Evolutionary conservation across 2,888 invertebrate genomes (phyloP), one percentile per base, ranked within the genome.

Genomic region (Mechanitis mazaeus): DNA sequence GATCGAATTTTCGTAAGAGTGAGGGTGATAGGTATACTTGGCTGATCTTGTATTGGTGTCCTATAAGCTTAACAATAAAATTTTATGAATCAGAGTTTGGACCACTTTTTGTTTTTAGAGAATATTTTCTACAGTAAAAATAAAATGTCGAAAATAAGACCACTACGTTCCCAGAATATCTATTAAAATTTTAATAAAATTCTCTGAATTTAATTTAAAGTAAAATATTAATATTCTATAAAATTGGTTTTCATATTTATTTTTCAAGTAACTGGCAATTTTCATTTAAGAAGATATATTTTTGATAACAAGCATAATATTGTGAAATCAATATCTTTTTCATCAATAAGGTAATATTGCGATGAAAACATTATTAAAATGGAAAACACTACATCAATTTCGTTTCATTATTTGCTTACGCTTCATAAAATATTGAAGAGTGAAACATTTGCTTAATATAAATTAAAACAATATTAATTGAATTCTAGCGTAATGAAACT

Each of bases 391-490:
- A 58, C 56, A 58, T 56, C 45, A 58, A 62, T 62, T 63, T 61
- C 59, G 59, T 55, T 61, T 63, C 59, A 65, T 67, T 65, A 65
- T 67, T 65, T 61, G 63, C 55, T 63, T 58, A 59, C 63, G 65
- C 61, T 61, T 66, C 63, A 65, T 64, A 59, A 65, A 69, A 68
- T 65, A 65, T 65, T 61, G 62, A 64, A 67, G 61, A 50, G 64
- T 58, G 60, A 60, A 64, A 65, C 56, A 67, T 67, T 66, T 66
- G 62, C 61, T 67, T 66, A 66, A 64, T 63, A 62, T 66, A 66
- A 65, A 69, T 69, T 66, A 66, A 64, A 67, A 67, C 65, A 67
- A 67, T 67, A 64, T 69, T 70, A 69, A 66, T 68, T 69, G 63
- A 66, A 69, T 67, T 65, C 56, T 42, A 54, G 59, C 57, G 58